phyloP scores from a whole-genome alignment of 30 jellyfish, hydroid and myxozoan species.

The Mastigias papua region DNA sequence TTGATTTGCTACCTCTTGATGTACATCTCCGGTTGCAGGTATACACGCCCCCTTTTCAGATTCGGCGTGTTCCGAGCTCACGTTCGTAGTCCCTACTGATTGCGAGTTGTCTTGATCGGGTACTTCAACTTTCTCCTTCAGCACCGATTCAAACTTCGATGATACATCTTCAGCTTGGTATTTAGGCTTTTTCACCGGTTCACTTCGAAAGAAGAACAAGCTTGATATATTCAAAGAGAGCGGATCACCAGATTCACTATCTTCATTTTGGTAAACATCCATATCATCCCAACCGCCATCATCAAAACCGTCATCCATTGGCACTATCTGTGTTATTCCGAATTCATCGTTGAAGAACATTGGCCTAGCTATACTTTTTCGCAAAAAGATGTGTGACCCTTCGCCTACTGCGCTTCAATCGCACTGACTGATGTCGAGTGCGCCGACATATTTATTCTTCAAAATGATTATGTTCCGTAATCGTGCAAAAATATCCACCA shows the following conservation, averaged over 20 bases:
- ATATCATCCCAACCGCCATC: conserved; percentile 66
- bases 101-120: neutral
- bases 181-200: neutral
- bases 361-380: conserved; percentile 2
- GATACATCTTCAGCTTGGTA: neutral
- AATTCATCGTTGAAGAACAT: conserved; percentile 45
- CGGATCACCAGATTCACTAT: conserved; percentile 7
- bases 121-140: neutral
- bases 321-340: conserved; percentile 58
- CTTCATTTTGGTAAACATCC: conserved; percentile 49
- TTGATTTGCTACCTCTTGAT: neutral
- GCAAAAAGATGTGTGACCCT: no score
- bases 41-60: conserved; percentile 48
- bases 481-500: conserved; percentile 37
- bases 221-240: neutral
- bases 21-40: neutral
- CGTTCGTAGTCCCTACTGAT: neutral
- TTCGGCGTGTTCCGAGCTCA: neutral
- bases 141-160: neutral
- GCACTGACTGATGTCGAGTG: neutral
- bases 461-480: conserved; percentile 15
- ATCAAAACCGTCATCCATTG: conserved; percentile 17
- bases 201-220: neutral
- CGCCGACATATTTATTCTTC: conserved; percentile 24
- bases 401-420: neutral